Percentiles rank a stretch among this genome's conserved stretches.
These are phyloP conservation scores for Aphyosemion australe DNA, from an alignment of 2,113 vertebrate genomes.

Conservation along the genomic window DNA sequence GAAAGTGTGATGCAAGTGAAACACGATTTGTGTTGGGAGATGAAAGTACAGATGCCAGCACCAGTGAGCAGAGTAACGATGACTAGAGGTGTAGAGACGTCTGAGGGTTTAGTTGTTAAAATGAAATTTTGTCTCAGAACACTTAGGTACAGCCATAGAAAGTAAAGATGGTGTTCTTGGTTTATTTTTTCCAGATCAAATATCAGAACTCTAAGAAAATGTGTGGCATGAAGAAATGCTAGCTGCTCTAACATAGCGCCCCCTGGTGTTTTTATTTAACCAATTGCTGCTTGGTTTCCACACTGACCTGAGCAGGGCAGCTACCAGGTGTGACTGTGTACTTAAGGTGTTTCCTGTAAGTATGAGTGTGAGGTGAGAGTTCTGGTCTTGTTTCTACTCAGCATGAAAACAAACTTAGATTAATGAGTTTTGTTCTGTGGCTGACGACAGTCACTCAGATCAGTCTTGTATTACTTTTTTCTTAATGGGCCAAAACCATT, in stretches of 20 bases:
- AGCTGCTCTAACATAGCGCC: no score
- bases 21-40: neutral
- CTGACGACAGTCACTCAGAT: no score
- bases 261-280: neutral
- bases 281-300: neutral
- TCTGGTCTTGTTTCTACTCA: neutral
- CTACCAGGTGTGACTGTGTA: constrained; percentile 12
- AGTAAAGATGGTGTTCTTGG: no score
- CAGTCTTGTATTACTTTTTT: no score
- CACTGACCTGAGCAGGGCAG: fast-evolving
- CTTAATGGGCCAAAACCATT: no score
- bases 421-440: no score
- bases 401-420: neutral
- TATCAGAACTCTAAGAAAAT: neutral
- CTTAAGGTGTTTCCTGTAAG: constrained; percentile 16
- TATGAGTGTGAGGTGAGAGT: neutral
- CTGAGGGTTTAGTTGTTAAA: neutral
- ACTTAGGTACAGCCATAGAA: no score
- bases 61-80: neutral
- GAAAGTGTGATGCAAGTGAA: neutral
- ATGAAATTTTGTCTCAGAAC: no score
- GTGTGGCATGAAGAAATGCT: no score
- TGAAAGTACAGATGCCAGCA: neutral
- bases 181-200: neutral
- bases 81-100: neutral